phyloP scores from a whole-genome alignment of 2,888 invertebrate genomes.

The Gisinianus flammeolus region DNA sequence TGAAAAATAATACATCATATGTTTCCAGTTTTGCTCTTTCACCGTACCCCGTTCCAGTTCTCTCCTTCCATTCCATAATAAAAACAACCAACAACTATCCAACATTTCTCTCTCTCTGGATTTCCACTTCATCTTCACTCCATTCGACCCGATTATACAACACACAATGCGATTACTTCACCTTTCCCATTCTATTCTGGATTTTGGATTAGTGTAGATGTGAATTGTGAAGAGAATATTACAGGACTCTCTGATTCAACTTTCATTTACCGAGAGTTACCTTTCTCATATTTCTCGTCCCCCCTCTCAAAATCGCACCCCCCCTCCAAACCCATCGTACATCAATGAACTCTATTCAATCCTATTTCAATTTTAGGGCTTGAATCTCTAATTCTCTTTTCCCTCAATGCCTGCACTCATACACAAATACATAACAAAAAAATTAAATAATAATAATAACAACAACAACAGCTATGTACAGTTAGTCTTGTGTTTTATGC shows the following conservation, averaged over 20 bases:
- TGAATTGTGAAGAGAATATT: too few relatives aligned
- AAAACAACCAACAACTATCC: too few relatives aligned
- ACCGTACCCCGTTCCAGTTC: not conserved
- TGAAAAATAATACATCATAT: slow-evolving; percentile 11
- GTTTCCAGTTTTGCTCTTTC: not conserved
- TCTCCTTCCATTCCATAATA: not conserved
- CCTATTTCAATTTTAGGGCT: not conserved
- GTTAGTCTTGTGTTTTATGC: not conserved
- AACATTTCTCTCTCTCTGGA: too few relatives aligned
- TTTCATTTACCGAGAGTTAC: not conserved
- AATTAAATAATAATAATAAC: not conserved
- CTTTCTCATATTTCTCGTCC: not conserved
- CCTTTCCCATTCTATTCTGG: not conserved
- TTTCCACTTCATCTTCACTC: too few relatives aligned
- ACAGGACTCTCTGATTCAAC: not conserved
- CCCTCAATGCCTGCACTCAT: too few relatives aligned
- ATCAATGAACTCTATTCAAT: not conserved
- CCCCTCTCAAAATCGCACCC: not conserved
- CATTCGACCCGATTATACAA: too few relatives aligned
- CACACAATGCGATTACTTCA: not conserved
- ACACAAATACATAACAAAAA: not conserved
- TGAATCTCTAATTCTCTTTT: too few relatives aligned
- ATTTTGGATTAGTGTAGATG: not conserved
- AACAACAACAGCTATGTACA: not conserved
- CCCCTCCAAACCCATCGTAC: not conserved